phyloP scores from a whole-genome alignment of 2,113 vertebrate species.

The Corynorhinus townsendii region DNA sequence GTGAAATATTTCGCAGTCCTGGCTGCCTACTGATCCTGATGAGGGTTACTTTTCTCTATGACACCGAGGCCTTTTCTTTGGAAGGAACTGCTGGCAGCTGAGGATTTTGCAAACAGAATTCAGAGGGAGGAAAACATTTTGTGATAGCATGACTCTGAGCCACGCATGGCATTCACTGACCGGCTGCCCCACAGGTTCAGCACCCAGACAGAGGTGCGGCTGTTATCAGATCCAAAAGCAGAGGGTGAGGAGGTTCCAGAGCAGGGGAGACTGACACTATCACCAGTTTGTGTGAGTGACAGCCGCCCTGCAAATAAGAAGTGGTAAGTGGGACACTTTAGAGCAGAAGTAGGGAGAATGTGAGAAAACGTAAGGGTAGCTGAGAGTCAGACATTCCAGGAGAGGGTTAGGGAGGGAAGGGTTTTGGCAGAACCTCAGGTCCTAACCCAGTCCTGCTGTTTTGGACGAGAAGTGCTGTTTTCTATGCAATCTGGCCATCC shows the following conservation, averaged over 20 bases:
- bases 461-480: constrained; percentile 1
- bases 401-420: not conserved
- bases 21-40: not conserved
- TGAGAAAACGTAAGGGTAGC: not conserved
- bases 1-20: not conserved
- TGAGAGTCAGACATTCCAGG: constrained; percentile 12
- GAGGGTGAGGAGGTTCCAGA: not conserved
- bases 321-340: too few species aligned
- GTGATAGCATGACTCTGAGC: not conserved
- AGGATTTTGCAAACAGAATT: constrained; percentile 4
- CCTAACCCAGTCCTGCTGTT: not conserved
- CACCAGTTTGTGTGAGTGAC: not conserved
- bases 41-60: not conserved
- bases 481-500: not conserved
- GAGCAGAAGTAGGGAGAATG: not conserved
- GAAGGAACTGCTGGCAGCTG: not conserved
- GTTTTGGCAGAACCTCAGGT: not conserved
- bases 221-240: not conserved
- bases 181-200: not conserved
- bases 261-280: not conserved
- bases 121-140: not conserved
- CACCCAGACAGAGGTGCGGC: not conserved
- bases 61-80: not conserved
- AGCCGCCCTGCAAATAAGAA: not conserved
- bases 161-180: not conserved